Conservation (phyloP, 2,888 invertebrate species). For the Tethea ocularis region DNA sequence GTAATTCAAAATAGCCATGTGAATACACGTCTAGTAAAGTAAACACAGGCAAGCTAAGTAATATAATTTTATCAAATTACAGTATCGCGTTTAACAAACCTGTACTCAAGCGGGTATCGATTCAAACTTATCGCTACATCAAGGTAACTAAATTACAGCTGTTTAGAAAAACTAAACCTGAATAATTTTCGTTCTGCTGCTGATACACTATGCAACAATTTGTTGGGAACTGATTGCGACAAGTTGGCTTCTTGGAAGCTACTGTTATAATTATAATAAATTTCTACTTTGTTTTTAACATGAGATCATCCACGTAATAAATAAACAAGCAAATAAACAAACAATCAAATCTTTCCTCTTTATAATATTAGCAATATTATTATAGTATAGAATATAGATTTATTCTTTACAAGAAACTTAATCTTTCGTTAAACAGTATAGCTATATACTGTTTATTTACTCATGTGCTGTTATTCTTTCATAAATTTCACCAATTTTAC, state of each 20-base stretch:
- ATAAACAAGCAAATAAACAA: no score
- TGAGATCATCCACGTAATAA: no score
- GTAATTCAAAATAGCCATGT: background rate
- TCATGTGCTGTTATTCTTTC: no score
- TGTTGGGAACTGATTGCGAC: background rate
- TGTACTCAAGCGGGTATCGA: constrained; percentile 13
- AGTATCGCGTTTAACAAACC: constrained; percentile 4
- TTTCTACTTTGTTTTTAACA: no score
- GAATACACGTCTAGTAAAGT: background rate
- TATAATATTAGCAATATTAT: no score
- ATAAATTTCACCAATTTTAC: no score
- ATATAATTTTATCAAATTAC: constrained; percentile 11
- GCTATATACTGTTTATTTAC: no score
- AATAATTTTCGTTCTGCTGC: background rate
- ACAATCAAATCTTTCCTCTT: no score
- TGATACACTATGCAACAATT: background rate
- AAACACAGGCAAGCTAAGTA: constrained; percentile 11
- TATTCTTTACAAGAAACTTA: no score
- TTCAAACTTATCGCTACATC: constrained; percentile 29
- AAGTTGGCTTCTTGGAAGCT: background rate
- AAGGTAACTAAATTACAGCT: constrained; percentile 31
- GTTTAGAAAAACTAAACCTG: constrained; percentile 10
- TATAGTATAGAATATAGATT: no score
- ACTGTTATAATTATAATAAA: no score
- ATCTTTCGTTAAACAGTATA: no score